Percentiles rank a stretch among this genome's conserved stretches.
Conservation (phyloP, 1,140 invertebrate genomes). For the Apis laboriosa region DNA sequence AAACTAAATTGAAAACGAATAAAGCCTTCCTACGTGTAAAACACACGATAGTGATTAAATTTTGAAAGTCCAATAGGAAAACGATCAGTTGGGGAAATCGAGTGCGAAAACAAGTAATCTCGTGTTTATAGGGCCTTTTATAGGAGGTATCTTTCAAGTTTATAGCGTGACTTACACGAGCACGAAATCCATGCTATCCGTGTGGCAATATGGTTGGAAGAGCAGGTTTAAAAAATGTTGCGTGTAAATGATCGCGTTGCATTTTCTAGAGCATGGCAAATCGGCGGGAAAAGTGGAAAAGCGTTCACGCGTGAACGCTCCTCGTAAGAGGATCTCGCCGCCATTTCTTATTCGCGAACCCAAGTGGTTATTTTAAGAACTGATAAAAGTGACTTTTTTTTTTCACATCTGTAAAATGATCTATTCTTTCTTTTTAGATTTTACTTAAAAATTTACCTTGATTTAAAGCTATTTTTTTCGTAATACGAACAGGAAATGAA, state of each 20-base stretch:
- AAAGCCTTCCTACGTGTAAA: not conserved
- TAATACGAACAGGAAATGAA: too few relatives aligned
- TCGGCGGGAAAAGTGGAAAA: constrained; percentile 31
- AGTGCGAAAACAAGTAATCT: not conserved
- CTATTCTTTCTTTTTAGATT: too few relatives aligned
- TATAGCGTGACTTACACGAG: not conserved
- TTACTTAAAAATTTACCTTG: too few relatives aligned
- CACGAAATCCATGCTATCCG: not conserved
- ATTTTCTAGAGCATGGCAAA: constrained; percentile 1
- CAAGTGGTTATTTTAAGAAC: not conserved
- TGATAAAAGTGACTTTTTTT: not conserved
- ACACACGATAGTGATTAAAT: too few relatives aligned
- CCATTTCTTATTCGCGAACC: not conserved
- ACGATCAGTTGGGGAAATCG: not conserved
- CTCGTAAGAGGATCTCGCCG: not conserved
- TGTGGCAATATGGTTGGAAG: too few relatives aligned
- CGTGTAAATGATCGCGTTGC: not conserved
- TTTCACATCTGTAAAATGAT: too few relatives aligned
- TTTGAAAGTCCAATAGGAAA: not conserved
- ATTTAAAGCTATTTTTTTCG: too few relatives aligned
- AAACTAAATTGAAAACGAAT: too few relatives aligned
- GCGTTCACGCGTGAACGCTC: not conserved
- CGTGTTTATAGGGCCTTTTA: not conserved
- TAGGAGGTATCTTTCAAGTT: not conserved
- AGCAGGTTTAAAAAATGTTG: constrained; percentile 6